Evolutionary conservation across 2,113 vertebrate species (phyloP).

Genomic region (Dendropsophus ebraccatus): DNA sequence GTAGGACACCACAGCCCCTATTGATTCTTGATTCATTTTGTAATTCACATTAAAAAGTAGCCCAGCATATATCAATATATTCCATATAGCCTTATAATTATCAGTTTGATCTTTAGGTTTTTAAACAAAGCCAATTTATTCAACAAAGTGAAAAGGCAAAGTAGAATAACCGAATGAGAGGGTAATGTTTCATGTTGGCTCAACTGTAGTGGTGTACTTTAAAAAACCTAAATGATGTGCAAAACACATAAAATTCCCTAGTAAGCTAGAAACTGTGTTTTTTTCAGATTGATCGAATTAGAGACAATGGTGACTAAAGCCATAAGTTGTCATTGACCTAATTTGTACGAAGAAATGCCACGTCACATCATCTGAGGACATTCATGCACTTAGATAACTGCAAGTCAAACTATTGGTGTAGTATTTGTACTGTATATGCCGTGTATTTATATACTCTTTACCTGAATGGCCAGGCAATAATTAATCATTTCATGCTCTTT

Average conservation of each 20-base stretch:
- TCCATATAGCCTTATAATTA: too few species aligned
- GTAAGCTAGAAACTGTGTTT: background rate
- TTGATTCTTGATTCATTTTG: too few species aligned
- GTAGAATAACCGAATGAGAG: background rate
- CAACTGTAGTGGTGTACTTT: background rate
- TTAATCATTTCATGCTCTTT: too few species aligned
- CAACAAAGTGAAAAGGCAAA: background rate
- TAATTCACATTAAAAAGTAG: too few species aligned
- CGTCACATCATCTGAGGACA: background rate
- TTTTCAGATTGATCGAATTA: background rate
- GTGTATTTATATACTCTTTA: too few species aligned
- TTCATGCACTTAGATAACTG: too few species aligned
- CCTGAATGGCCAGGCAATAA: too few species aligned
- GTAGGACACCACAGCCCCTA: too few species aligned
- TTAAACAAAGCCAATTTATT: background rate
- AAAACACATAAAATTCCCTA: background rate
- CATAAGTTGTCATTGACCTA: background rate
- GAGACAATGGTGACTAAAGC: background rate
- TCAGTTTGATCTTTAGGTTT: background rate
- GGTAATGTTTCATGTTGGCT: background rate
- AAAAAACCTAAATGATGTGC: background rate
- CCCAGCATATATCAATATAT: too few species aligned
- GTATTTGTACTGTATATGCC: too few species aligned
- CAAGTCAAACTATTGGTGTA: background rate
- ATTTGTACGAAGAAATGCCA: conserved; percentile 10